Evolutionary conservation across 2,113 vertebrate species (phyloP), one percentile per base, ranked within the genome.

Genomic region (Pluvialis apricaria): DNA sequence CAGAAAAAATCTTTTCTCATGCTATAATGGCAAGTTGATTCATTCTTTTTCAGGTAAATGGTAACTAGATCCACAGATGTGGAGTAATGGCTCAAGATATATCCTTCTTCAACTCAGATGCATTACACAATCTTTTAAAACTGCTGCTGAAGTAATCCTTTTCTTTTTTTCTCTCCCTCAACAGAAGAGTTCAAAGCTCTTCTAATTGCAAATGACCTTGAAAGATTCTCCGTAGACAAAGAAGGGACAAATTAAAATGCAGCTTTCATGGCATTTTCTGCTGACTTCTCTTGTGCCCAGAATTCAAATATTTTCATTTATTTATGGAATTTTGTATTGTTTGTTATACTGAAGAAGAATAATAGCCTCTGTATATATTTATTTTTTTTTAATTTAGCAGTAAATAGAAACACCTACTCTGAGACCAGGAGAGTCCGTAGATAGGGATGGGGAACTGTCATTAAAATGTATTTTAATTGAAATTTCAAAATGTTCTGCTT

Each of bases 171-270:
- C 42, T 65, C 15, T 91, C 28, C 15, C 10, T 76, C 36, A 60
- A 36, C 15, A 60, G 52, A 79, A 65, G 73, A 91, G 28, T 84
- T 90, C 65, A 92, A 82, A 91, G 52, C 73, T 85, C 36, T 91
- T 85, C 34, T 95, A 91, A 93, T 91, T 96, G 87, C 52, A 57
- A 82, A 54, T 0, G 31, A 82, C 84, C 84, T 96, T 96, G 69
- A 87, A 91, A 86, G 1, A 13, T 42, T 94, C n/a, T 91, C 47
- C 9, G 42, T 47, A 75, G 20, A 60, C 36, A 70, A 83, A 57
- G 31, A 69, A 83, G 8, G 21, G 45, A 62, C 44, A 82, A 88
- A 96, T 89, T 82, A 92, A 94, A 88, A 92, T 87, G 31, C 69
- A 87, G 42, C 11, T 79, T 82, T 79, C 38, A 28, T 40, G 42